Conservation (phyloP, 1,140 invertebrate genomes). For the Megathymus violae region DNA sequence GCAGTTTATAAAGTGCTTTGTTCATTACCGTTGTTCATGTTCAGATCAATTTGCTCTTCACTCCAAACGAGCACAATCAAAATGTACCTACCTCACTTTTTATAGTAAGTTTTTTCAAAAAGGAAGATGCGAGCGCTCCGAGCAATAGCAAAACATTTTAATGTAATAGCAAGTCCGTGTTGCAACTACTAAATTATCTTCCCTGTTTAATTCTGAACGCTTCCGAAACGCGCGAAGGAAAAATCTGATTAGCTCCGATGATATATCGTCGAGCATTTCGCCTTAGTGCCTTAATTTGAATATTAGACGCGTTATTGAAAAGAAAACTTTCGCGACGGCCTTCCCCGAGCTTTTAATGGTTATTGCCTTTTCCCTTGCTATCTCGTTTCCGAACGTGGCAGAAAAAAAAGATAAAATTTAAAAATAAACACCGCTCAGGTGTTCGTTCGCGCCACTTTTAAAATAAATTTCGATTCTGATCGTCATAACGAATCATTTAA, state of each 20-base stretch:
- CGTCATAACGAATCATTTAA: conserved; percentile 35
- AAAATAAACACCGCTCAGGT: conserved; percentile 64
- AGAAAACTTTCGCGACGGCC: conserved; percentile 77
- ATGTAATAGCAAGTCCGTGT: conserved; percentile 35
- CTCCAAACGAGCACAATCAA: too few species aligned
- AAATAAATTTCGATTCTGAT: conserved; percentile 39
- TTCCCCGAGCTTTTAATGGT: conserved; percentile 77
- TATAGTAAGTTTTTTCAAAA: too few species aligned
- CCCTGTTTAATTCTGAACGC: conserved; percentile 62
- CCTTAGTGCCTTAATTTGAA: conserved; percentile 80
- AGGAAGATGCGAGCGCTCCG: too few species aligned
- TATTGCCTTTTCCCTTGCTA: conserved; percentile 75
- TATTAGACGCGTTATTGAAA: conserved; percentile 83
- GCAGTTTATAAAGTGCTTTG: too few species aligned
- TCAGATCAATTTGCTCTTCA: too few species aligned
- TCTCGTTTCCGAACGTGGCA: conserved; percentile 61
- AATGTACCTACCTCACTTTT: too few species aligned
- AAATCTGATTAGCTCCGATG: conserved; percentile 81
- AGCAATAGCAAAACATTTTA: conserved; percentile 33
- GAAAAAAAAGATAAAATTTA: conserved; percentile 41
- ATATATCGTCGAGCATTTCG: conserved; percentile 75
- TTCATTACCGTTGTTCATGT: too few species aligned
- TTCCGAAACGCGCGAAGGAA: conserved; percentile 65
- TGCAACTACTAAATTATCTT: conserved; percentile 57
- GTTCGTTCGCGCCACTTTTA: conserved; percentile 48